A percentile compares a stretch with the other conserved stretches of the same genome.
These are phyloP conservation scores for Mus spretus DNA, from an alignment of 2,797 vertebrate genomes.

Conservation along the genomic window DNA sequence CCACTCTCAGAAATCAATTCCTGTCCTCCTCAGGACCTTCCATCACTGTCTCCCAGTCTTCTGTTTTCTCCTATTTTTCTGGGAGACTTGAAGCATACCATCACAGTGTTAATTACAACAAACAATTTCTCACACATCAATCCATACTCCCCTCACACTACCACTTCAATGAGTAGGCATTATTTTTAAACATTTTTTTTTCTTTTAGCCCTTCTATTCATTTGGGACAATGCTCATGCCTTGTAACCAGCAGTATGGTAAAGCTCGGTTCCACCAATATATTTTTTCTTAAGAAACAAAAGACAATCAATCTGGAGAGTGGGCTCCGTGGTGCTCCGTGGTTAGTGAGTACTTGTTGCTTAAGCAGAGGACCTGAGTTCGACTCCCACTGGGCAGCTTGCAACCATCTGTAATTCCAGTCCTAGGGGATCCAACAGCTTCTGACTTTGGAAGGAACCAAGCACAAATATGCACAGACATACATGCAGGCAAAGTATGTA, in stretches of 20 bases:
- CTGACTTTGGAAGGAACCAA: neutral
- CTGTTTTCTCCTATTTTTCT: constrained; percentile 71
- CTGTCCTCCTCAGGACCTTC: neutral
- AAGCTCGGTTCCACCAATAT: neutral
- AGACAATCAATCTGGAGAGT: neutral
- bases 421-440: neutral
- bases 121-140: constrained; percentile 63
- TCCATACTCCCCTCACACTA: constrained; percentile 21
- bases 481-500: neutral
- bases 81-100: constrained; percentile 46
- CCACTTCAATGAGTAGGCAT: constrained; percentile 52
- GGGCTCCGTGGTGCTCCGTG: neutral
- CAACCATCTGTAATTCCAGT: neutral
- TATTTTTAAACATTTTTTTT: constrained; percentile 64
- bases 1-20: neutral
- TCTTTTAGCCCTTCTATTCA: constrained; percentile 58
- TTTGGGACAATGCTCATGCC: constrained; percentile 14
- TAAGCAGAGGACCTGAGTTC: neutral
- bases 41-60: constrained; percentile 54
- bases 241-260: neutral
- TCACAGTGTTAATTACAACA: constrained; percentile 51
- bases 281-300: constrained; percentile 41
- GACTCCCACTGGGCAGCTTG: neutral
- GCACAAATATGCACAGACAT: neutral
- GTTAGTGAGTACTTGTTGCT: neutral